Percentiles rank a stretch among this genome's conserved stretches.
phyloP scores from a whole-genome alignment of 2,888 invertebrate species.

The Acronicta psi region DNA sequence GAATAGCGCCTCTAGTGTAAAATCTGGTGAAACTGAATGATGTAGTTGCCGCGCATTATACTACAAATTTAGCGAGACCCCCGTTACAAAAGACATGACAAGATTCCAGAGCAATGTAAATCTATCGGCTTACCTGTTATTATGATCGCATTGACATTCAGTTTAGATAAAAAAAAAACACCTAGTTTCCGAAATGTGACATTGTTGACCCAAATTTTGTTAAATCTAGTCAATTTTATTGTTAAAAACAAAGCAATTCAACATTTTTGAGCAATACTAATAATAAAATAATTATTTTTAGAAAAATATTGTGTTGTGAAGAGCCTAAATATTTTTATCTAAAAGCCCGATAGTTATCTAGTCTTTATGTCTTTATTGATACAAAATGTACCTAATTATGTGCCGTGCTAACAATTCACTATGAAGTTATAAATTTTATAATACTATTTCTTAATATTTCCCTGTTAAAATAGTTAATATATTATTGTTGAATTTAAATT shows the following conservation, averaged over 20 bases:
- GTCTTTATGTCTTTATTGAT: conserved; percentile 28
- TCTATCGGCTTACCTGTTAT: conserved; percentile 57
- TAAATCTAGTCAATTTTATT: conserved; percentile 57
- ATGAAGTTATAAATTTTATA: conserved; percentile 28
- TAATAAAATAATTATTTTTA: conserved; percentile 43
- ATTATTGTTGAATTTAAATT: conserved; percentile 32
- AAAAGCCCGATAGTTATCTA: conserved; percentile 17
- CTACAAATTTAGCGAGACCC: conserved; percentile 59
- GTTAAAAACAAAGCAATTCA: conserved; percentile 36
- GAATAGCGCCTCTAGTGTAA: conserved; percentile 44
- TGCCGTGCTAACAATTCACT: conserved; percentile 36
- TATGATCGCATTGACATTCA: conserved; percentile 73
- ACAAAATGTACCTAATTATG: conserved; percentile 38
- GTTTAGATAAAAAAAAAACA: conserved; percentile 60
- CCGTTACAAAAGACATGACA: conserved; percentile 3
- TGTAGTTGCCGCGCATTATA: conserved; percentile 65
- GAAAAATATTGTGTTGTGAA: conserved; percentile 51
- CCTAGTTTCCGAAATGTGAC: conserved; percentile 71
- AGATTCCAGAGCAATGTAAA: conserved; percentile 34
- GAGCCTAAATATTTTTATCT: conserved; percentile 47
- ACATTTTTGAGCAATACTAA: conserved; percentile 31
- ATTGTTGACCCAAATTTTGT: conserved; percentile 69
- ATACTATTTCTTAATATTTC: conserved; percentile 27
- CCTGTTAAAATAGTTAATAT: conserved; percentile 37
- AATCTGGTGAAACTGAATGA: conserved; percentile 21